These are phyloP conservation scores for Melanotaenia trifasciata DNA, from an alignment of 2,797 vertebrate species.

Conservation along the genomic window DNA sequence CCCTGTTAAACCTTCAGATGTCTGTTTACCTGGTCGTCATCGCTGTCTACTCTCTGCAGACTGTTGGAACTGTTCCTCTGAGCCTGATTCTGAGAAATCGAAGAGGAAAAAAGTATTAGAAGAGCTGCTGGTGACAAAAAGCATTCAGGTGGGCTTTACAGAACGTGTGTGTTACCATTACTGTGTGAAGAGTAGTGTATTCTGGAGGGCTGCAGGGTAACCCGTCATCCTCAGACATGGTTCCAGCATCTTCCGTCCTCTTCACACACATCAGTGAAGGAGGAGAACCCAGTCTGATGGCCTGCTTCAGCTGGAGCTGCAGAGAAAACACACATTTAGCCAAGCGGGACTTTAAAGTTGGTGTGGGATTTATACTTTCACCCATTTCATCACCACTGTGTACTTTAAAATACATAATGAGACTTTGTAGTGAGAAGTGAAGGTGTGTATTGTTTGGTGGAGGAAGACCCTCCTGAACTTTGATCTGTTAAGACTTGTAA, in stretches of 20 bases:
- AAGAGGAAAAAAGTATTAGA: neutral
- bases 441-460: too few species aligned
- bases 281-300: conserved; percentile 85
- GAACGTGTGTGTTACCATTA: conserved; percentile 56
- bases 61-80: conserved; percentile 85
- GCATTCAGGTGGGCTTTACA: neutral
- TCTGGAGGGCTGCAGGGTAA: conserved; percentile 86
- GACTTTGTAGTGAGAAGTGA: too few species aligned
- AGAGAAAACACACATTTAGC: neutral
- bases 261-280: conserved; percentile 78
- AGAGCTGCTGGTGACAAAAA: neutral
- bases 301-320: conserved; percentile 84
- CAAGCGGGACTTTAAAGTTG: neutral
- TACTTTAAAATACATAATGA: too few species aligned
- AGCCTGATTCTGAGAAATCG: conserved; percentile 67
- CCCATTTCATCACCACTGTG: neutral
- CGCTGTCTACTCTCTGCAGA: conserved; percentile 86
- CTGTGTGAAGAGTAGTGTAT: conserved; percentile 72
- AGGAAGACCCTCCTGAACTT: too few species aligned
- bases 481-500: too few species aligned
- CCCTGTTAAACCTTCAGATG: neutral
- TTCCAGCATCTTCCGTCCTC: conserved; percentile 81
- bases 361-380: neutral
- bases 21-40: conserved; percentile 85
- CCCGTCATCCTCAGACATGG: conserved; percentile 85